Evolutionary conservation across 2,113 vertebrate genomes (phyloP).

Genomic region (Charina bottae): DNA sequence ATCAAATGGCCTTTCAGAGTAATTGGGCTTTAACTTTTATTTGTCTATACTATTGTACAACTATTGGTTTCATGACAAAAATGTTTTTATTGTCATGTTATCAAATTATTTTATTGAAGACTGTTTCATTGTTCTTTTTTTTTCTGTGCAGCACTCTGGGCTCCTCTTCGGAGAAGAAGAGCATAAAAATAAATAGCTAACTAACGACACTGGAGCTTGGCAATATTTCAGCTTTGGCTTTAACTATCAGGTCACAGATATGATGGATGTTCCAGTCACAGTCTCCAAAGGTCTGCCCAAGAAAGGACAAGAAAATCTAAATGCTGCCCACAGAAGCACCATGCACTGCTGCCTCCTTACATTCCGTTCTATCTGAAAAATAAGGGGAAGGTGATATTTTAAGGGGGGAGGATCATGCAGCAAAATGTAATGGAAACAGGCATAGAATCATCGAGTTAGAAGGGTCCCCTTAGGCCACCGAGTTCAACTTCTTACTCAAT

Average conservation of each 20-base stretch:
- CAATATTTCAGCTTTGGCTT: background rate
- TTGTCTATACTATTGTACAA: background rate
- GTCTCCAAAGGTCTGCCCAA: background rate
- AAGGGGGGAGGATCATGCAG: background rate
- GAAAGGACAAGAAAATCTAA: background rate
- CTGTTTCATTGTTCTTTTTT: background rate
- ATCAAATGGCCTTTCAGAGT: background rate
- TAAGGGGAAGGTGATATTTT: background rate
- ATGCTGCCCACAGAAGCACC: background rate
- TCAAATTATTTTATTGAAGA: background rate
- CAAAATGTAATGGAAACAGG: background rate
- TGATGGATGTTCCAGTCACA: background rate
- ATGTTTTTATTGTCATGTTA: background rate
- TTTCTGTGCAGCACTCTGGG: background rate
- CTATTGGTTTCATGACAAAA: background rate
- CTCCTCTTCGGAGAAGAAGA: background rate
- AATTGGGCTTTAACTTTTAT: background rate
- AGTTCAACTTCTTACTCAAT: slow-evolving; percentile 1
- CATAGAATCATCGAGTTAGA: background rate
- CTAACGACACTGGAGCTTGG: background rate
- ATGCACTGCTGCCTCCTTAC: background rate
- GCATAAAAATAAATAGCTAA: background rate
- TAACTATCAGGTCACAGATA: background rate
- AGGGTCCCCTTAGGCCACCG: background rate
- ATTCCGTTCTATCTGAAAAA: background rate